Evolutionary conservation across 1,140 invertebrate species (phyloP), one percentile per base, ranked within the genome.

Genomic region (Conus betulinus): DNA sequence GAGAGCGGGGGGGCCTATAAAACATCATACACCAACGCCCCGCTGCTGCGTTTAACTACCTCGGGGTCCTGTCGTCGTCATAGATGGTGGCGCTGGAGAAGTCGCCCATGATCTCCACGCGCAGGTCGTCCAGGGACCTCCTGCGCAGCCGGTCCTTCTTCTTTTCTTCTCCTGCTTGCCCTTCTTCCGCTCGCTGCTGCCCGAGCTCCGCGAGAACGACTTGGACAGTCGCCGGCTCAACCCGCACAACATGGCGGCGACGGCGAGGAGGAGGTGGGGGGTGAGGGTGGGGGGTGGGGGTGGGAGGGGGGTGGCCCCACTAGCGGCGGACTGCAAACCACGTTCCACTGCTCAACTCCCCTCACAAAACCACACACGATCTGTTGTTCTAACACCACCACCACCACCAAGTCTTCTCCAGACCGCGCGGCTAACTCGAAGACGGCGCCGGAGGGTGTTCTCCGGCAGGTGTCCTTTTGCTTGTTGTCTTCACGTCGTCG

Each of bases 81-180:
- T 90, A 88, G 27, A 89, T 82, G 67, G 90, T 90, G 11, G 86
- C 90, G 17, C 76, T 88, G 76, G 87, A 90, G 79, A 89, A 88
- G 39, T 90, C 90, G 20, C 57, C 90, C 39, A 87, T 87, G 39
- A 88, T 89, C 63, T 90, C 88, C 23, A 85, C 51, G 76, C 86
- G 74, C 81, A 85, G 71, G 79, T 88, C 89, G n/a, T 89, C 86
- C 86, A 89, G 74, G 10, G 87, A 87, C 51, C 90, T 76, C 79
- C 87, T 84, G 27, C 79, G 52, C 53, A 81, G 27, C 27, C 79
- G 63, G 84, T 87, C 57, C 23, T 55, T 81, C 71, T 87, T 51
- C 55, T 82, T 53, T 83, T 86, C 67, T 74, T 85, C 57, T 60
- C 57, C 57, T 60, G 57, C 25, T 23, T 87, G 57, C 8, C 74